Evolutionary conservation across 2,797 vertebrate genomes (phyloP).

Genomic region (Rhabdophis nuchalis): DNA sequence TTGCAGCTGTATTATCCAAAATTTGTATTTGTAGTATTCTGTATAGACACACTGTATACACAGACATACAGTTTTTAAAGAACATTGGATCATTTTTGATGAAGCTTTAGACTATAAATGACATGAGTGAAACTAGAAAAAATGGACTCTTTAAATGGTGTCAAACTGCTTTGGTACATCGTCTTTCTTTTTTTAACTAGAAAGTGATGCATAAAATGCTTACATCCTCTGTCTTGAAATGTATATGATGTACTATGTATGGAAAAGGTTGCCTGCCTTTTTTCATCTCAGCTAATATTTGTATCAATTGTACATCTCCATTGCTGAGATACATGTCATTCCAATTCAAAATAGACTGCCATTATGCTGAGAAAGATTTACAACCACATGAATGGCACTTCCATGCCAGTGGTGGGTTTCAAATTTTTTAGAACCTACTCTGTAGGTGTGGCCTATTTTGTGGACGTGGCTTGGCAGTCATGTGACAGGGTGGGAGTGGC

Average conservation of each 20-base stretch:
- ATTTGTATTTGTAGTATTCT: background rate
- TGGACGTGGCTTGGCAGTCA: no score
- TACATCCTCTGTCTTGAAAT: background rate
- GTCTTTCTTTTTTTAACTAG: background rate
- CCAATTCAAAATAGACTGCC: background rate
- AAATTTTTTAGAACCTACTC: no score
- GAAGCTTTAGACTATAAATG: background rate
- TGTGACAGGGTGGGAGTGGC: no score
- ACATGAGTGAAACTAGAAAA: background rate
- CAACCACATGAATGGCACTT: background rate
- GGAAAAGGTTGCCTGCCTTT: background rate
- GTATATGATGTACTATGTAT: background rate
- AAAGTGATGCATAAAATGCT: background rate
- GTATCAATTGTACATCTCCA: background rate
- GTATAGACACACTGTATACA: background rate
- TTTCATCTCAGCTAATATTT: background rate
- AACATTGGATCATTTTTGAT: background rate
- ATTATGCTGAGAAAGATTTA: background rate
- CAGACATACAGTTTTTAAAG: background rate
- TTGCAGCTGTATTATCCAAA: background rate
- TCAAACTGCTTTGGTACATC: background rate
- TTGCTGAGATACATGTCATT: background rate
- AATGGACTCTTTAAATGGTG: background rate
- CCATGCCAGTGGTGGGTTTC: no score
- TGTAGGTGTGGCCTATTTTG: no score